phyloP scores from a whole-genome alignment of 2,113 vertebrate genomes.

The Ranitomeya imitator region DNA sequence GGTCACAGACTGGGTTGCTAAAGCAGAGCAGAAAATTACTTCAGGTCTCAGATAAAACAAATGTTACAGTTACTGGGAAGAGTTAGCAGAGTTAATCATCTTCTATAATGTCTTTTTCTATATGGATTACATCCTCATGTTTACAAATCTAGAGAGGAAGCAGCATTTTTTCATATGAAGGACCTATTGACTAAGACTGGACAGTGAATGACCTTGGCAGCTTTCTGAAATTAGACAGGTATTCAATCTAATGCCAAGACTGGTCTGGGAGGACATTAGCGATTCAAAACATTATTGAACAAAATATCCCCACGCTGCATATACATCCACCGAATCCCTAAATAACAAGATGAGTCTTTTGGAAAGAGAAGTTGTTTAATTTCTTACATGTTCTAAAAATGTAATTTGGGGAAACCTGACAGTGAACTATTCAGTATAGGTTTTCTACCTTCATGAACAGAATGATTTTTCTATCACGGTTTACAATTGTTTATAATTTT shows the following conservation, averaged over 20 bases:
- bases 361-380: no score
- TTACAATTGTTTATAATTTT: no score
- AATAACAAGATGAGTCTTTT: no score
- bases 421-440: no score
- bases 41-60: neutral
- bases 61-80: neutral
- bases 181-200: neutral
- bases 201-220: conserved; percentile 17
- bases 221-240: neutral
- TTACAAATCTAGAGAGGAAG: conserved; percentile 1
- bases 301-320: neutral
- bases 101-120: neutral
- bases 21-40: neutral
- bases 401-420: no score
- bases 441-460: no score
- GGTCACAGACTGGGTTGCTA: neutral
- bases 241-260: neutral
- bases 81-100: neutral
- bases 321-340: neutral
- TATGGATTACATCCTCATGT: conserved; percentile 8
- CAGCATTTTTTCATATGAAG: neutral
- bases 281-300: neutral
- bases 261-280: neutral
- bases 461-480: no score
- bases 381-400: no score